Base-by-base conservation (phyloP, 2,113 vertebrate species). In the Myiagra hebetior region DNA sequence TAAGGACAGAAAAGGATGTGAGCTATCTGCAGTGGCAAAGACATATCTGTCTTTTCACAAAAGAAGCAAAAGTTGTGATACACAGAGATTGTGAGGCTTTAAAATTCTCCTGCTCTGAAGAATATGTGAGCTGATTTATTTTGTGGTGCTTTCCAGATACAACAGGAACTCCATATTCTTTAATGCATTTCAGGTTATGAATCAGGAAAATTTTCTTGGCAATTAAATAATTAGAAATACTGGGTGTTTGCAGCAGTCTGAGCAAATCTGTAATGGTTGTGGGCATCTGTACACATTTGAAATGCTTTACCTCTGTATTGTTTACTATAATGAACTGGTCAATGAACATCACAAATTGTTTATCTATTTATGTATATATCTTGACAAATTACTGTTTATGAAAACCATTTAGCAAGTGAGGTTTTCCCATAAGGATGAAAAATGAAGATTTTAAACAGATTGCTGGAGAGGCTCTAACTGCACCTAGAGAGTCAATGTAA, bases 391-490 rank as follows among this genome's bases (percentile, higher is more conserved):
- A 96, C 98, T 98, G 97, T 98, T 98, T 98, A 98, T 98, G 97
- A 98, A 98, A 98, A 98, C 97, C 98, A 98, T 98, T 98, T 98
- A 97, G 97, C 96, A 97, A 97, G 98, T 96, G 96, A 98, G 97
- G 96, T 98, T 98, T 98, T 98, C 98, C 97, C 96, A 97, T 97
- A 98, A 98, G 98, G 97, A 98, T 98, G 97, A 99, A 98, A 98
- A 98, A 99, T 98, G 96, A 98, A 98, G 97, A 98, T 98, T 98
- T 98, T 98, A 98, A 98, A 98, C 97, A 98, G 98, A 98, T 99
- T 98, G 98, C 53, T 84, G 91, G 95, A 97, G 96, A 98, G 96
- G 97, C 95, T 97, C 96, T 82, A 97, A 95, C 97, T 97, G 97
- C 97, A 98, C 97, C 98, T 97, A 95, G 98, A 98, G 98, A 98